Evolutionary conservation across 2,797 vertebrate genomes (phyloP).

Genomic region (Mormyrus hasselquistii): DNA sequence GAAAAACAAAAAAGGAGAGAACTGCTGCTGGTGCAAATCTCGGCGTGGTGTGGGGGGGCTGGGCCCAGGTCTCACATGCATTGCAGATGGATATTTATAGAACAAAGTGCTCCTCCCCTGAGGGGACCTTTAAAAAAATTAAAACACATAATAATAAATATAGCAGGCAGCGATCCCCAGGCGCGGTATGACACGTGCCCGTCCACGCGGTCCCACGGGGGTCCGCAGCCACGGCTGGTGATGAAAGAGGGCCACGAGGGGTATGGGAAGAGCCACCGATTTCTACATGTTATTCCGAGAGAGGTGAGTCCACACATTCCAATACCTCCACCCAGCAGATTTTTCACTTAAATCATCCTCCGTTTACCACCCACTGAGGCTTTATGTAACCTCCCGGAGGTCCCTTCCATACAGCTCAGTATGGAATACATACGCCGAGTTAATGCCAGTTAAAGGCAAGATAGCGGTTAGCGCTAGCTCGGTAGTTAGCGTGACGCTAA

Average conservation of each 20-base stretch:
- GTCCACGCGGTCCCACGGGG: background rate
- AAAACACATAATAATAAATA: background rate
- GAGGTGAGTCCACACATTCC: background rate
- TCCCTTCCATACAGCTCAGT: background rate
- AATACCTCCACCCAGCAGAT: background rate
- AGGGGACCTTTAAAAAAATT: background rate
- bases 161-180: background rate
- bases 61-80: background rate
- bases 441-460: background rate
- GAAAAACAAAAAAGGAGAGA: background rate
- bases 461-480: background rate
- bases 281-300: background rate
- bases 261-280: background rate
- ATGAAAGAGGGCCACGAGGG: background rate
- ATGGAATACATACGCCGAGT: background rate
- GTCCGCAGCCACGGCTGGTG: background rate
- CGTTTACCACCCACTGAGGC: background rate
- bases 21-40: background rate
- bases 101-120: slow-evolving; percentile 15
- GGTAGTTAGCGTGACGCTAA: background rate
- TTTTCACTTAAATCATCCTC: background rate
- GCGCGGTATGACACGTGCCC: background rate
- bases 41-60: background rate
- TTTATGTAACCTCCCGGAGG: background rate
- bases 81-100: slow-evolving; percentile 20